phyloP scores from a whole-genome alignment of 2,888 invertebrate species.

The Heliconius sara region DNA sequence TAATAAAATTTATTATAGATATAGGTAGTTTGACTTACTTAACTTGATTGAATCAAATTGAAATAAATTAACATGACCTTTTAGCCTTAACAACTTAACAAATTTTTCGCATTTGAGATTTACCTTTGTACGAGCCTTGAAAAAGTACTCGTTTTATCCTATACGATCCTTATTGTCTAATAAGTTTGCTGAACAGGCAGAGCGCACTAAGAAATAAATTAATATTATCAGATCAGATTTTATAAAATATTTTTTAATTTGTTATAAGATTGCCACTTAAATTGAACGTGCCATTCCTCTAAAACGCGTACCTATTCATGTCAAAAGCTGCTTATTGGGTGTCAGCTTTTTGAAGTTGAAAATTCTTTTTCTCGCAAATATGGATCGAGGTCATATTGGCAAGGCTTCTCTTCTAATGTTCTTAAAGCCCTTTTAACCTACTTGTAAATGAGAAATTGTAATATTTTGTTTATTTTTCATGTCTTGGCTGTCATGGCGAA shows the following conservation, averaged over 20 bases:
- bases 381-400: slow-evolving; percentile 19
- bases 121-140: too few relatives aligned
- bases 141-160: too few relatives aligned
- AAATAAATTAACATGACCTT: neutral
- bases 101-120: too few relatives aligned
- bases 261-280: neutral
- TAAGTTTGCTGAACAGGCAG: too few relatives aligned
- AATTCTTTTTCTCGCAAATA: slow-evolving; percentile 9
- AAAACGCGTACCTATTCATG: slow-evolving; percentile 14
- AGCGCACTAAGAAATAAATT: too few relatives aligned
- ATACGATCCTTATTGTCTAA: too few relatives aligned
- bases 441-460: neutral
- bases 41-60: neutral
- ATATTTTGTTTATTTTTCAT: neutral
- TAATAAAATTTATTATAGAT: neutral
- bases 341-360: slow-evolving; percentile 16
- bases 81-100: too few relatives aligned
- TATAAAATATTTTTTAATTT: neutral
- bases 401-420: neutral
- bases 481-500: too few relatives aligned
- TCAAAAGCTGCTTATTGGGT: slow-evolving; percentile 16
- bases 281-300: slow-evolving; percentile 8
- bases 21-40: neutral
- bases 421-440: slow-evolving; percentile 14
- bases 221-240: neutral